Percentiles rank a stretch among this genome's conserved stretches.
Evolutionary conservation across 2,888 invertebrate species (phyloP).

Genomic region (Helobdella robusta): DNA sequence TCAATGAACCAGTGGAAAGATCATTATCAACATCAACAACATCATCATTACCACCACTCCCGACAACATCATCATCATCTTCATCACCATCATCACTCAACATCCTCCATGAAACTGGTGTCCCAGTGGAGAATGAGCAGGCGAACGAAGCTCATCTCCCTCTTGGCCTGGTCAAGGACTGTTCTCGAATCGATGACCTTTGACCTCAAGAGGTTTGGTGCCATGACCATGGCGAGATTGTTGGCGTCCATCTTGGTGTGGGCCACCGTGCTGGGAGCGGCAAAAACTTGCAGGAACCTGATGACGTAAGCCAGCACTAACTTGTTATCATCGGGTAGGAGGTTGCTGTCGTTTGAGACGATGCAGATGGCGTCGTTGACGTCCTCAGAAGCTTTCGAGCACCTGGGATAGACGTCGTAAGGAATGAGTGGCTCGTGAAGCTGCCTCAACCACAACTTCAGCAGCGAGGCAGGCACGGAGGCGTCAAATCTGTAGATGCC

Average conservation of each 20-base stretch:
- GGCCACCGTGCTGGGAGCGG: neutral
- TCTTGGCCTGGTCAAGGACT: conserved; percentile 22
- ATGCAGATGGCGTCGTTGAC: neutral
- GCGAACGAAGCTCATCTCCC: conserved; percentile 27
- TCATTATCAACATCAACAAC: conserved; percentile 23
- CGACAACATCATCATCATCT: conserved; percentile 23
- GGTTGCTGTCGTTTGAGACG: neutral
- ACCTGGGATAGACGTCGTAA: neutral
- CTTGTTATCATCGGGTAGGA: neutral
- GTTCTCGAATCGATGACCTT: conserved; percentile 17
- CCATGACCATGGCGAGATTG: conserved; percentile 28
- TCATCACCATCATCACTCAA: no score
- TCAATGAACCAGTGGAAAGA: no score
- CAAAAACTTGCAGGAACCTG: conserved; percentile 18
- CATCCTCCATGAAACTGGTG: conserved; percentile 22
- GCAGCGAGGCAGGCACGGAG: conserved; percentile 15
- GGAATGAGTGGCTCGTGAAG: conserved; percentile 21
- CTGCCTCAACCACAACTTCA: conserved; percentile 22
- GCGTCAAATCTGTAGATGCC: conserved; percentile 10
- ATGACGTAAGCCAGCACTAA: conserved; percentile 14
- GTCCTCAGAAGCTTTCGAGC: neutral
- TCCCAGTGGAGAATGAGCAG: conserved; percentile 19
- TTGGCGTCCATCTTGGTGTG: conserved; percentile 26
- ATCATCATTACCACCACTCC: conserved; percentile 26
- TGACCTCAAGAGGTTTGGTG: conserved; percentile 23